Percentiles rank a stretch among this genome's conserved stretches.
These are phyloP conservation scores for Entomobrya proxima DNA, from an alignment of 2,888 invertebrate species.

Conservation along the genomic window DNA sequence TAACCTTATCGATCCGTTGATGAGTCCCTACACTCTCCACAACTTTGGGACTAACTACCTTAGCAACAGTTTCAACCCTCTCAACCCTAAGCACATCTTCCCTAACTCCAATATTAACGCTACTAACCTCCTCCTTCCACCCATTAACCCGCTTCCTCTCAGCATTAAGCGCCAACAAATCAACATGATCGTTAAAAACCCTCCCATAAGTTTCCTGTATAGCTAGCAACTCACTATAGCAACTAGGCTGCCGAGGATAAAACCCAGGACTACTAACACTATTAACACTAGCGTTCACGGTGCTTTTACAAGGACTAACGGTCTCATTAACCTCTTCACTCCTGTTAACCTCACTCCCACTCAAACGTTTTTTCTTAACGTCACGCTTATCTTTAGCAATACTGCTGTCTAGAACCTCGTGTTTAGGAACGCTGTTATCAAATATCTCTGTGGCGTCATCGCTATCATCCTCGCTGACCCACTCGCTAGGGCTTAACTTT, in stretches of 20 bases:
- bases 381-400: conserved; percentile 18
- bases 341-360: not conserved
- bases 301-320: not conserved
- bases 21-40: too few relatives aligned
- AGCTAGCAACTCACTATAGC: conserved; percentile 22
- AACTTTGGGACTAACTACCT: too few relatives aligned
- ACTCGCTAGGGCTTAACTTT: not conserved
- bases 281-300: not conserved
- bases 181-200: not conserved
- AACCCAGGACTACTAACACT: too few relatives aligned
- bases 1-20: too few relatives aligned
- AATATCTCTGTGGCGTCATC: not conserved
- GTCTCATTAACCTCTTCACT: not conserved
- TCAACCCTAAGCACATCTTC: too few relatives aligned
- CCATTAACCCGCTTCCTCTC: not conserved
- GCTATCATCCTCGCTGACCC: conserved; percentile 11
- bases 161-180: not conserved
- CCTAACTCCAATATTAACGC: too few relatives aligned
- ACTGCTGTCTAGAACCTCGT: not conserved
- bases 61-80: too few relatives aligned
- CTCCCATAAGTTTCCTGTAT: conserved; percentile 36
- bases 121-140: not conserved
- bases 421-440: conserved; percentile 12
- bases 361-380: not conserved
- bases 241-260: not conserved